Conservation (phyloP, 1,140 invertebrate species). For the Plectrocnemia conspersa region DNA sequence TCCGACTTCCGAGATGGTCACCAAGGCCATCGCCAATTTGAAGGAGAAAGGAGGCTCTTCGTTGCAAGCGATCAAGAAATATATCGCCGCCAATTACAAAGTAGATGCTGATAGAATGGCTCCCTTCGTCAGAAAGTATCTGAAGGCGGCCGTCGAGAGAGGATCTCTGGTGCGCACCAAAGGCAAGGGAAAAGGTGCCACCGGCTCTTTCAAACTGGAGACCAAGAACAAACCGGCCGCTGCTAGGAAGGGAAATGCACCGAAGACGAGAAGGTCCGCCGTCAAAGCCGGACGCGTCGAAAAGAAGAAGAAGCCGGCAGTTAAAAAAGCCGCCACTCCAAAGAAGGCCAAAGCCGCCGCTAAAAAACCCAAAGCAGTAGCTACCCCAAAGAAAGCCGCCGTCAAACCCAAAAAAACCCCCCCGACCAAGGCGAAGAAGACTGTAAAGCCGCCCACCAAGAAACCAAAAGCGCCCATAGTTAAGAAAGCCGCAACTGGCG, state of each 20-base stretch:
- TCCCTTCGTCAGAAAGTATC: no score
- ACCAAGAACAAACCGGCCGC: constrained; percentile 16
- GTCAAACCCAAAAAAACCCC: constrained; percentile 21
- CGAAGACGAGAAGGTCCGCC: constrained; percentile 1
- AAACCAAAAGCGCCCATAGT: constrained; percentile 4
- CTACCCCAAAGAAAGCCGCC: no score
- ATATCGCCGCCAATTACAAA: constrained; percentile 55
- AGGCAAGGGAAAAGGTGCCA: constrained; percentile 58
- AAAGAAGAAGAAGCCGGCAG: constrained; percentile 21
- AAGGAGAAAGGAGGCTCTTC: constrained; percentile 59
- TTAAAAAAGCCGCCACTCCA: constrained; percentile 3
- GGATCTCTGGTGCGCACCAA: constrained; percentile 57
- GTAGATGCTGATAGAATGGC: constrained; percentile 55
- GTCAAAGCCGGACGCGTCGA: no score
- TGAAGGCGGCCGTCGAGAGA: constrained; percentile 53
- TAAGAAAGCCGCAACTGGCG: constrained; percentile 12
- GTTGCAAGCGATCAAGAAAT: no score
- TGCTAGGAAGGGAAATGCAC: constrained; percentile 7
- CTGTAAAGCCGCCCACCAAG: no score
- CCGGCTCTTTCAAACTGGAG: constrained; percentile 56
- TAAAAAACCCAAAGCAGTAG: no score
- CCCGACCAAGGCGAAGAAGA: constrained; percentile 17
- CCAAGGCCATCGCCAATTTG: constrained; percentile 55
- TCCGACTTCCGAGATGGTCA: no score
- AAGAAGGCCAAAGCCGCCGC: no score